These are phyloP conservation scores for Drosophila parabipectinata DNA, from an alignment of 1,140 invertebrate species.

Conservation along the genomic window DNA sequence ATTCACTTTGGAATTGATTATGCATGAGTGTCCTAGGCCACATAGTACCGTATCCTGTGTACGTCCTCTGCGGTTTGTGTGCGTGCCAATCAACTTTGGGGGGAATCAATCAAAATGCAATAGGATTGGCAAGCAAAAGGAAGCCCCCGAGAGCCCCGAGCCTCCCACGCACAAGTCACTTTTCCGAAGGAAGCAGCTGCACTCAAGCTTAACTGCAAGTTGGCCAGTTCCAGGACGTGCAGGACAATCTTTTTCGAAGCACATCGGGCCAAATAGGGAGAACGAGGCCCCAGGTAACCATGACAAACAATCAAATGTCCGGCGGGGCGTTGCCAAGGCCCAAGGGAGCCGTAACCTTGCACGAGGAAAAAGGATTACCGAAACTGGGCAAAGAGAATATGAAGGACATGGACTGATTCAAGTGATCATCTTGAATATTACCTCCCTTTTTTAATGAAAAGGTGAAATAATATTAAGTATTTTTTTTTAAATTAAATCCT, in stretches of 20 bases:
- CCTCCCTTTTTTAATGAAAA: background rate
- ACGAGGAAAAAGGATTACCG: background rate
- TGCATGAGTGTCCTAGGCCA: conserved; percentile 50
- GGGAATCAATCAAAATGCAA: conserved; percentile 77
- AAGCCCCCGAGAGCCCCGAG: conserved; percentile 16
- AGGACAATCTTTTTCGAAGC: conserved; percentile 33
- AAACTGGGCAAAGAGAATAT: background rate
- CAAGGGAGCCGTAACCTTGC: conserved; percentile 6
- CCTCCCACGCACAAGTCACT: conserved; percentile 23
- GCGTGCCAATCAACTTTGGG: conserved; percentile 58
- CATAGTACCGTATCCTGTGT: background rate
- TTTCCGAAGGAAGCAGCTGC: conserved; percentile 21
- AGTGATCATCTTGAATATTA: too few species aligned
- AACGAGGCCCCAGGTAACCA: conserved; percentile 25
- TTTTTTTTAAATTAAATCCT: too few species aligned
- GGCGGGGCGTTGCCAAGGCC: conserved; percentile 29
- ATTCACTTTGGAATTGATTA: conserved; percentile 65
- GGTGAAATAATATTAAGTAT: background rate
- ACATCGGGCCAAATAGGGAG: conserved; percentile 48
- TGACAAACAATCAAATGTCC: conserved; percentile 51
- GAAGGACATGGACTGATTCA: background rate
- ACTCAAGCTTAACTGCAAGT: conserved; percentile 12
- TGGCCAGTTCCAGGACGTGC: background rate
- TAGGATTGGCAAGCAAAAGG: conserved; percentile 62
- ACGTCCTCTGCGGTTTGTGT: conserved; percentile 31